A percentile compares a stretch with the other conserved stretches of the same genome.
Conservation (phyloP, 2,113 vertebrate species). For the Stomatorhinus ivindoensis region DNA sequence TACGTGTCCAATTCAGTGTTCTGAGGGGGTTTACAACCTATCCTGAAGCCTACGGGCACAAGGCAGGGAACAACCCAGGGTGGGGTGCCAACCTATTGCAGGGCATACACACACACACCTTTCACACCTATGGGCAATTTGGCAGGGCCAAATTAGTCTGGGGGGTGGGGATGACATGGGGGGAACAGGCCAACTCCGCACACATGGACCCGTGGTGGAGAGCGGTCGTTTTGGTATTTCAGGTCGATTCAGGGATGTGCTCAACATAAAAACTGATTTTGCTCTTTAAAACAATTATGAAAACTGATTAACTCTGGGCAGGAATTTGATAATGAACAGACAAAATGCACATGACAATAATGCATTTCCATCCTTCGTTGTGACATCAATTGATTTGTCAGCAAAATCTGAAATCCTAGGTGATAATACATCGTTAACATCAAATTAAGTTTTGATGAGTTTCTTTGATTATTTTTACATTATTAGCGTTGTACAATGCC, state of each 20-base stretch:
- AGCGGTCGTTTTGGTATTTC: background rate
- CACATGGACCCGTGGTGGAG: background rate
- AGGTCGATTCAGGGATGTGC: background rate
- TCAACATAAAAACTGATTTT: background rate
- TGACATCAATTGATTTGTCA: background rate
- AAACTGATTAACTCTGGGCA: background rate
- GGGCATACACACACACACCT: background rate
- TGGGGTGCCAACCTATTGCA: background rate
- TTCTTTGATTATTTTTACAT: background rate
- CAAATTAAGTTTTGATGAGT: background rate
- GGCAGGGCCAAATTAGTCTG: background rate
- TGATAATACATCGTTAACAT: background rate
- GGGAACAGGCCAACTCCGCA: background rate
- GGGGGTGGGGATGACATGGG: background rate
- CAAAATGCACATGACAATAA: background rate
- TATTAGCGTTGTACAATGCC: background rate
- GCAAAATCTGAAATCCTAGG: background rate
- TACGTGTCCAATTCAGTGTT: background rate
- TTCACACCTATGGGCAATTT: background rate
- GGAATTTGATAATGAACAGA: background rate
- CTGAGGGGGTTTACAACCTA: background rate
- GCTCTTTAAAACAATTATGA: background rate
- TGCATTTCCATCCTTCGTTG: background rate
- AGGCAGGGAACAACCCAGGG: background rate
- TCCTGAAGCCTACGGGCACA: background rate